Conservation (phyloP, 2,797 vertebrate genomes). For the Naso thynnoides region DNA sequence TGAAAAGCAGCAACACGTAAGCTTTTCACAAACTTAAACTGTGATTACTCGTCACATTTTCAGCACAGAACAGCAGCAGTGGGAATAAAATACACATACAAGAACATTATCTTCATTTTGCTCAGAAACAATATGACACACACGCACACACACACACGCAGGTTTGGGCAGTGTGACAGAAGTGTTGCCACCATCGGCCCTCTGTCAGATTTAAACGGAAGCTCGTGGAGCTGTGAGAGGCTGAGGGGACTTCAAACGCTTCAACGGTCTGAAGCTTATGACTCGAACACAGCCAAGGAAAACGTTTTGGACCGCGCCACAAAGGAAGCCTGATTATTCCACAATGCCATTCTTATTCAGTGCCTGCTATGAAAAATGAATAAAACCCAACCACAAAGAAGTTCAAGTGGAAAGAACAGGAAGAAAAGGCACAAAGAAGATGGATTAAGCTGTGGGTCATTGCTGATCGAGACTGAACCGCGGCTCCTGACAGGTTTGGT, state of each 20-base stretch:
- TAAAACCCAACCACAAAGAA: constrained; percentile 45
- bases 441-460: constrained; percentile 20
- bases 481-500: constrained; percentile 19
- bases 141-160: constrained; percentile 1
- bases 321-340: constrained; percentile 50
- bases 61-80: background rate
- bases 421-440: constrained; percentile 13
- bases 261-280: background rate
- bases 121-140: constrained; percentile 17
- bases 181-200: constrained; percentile 6
- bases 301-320: constrained; percentile 29
- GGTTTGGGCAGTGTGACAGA: constrained; percentile 1
- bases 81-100: background rate
- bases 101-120: background rate
- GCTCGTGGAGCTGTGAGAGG: constrained; percentile 6
- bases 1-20: background rate
- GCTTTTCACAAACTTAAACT: background rate
- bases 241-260: constrained; percentile 49
- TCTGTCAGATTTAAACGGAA: constrained; percentile 28
- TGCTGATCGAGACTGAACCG: constrained; percentile 14
- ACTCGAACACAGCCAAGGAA: constrained; percentile 31
- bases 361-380: constrained; percentile 17
- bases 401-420: background rate
- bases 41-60: background rate
- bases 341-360: constrained; percentile 31